A percentile compares a stretch with the other conserved stretches of the same genome.
Conservation (phyloP, 2,113 vertebrate genomes). For the Toxostoma redivivum region DNA sequence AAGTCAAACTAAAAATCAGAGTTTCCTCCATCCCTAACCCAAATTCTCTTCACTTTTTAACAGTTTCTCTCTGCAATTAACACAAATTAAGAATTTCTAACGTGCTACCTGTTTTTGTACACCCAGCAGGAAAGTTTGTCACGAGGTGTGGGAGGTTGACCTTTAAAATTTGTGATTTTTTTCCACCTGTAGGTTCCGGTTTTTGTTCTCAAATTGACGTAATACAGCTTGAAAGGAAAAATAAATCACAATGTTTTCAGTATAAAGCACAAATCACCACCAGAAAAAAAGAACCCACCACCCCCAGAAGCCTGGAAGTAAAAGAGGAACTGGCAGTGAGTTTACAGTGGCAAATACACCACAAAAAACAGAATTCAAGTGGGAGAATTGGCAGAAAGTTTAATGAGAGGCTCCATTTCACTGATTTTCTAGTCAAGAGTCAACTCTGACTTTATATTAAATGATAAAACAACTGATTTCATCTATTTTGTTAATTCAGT, state of each 20-base stretch:
- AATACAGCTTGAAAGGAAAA: conserved; percentile 80
- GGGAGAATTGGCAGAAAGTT: not conserved
- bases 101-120: conserved; percentile 82
- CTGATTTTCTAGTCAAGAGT: not conserved
- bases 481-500: not conserved
- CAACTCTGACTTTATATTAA: not conserved
- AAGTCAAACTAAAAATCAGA: not conserved
- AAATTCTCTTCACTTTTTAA: not conserved
- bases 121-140: conserved; percentile 97
- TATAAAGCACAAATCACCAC: not conserved
- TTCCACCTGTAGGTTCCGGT: conserved; percentile 84
- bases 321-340: not conserved
- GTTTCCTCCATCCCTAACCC: not conserved
- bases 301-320: not conserved
- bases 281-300: not conserved
- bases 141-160: conserved; percentile 87
- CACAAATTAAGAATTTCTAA: not conserved
- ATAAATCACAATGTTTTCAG: conserved; percentile 56
- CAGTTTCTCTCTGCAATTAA: not conserved
- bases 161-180: conserved; percentile 77
- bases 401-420: not conserved
- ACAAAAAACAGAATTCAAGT: not conserved
- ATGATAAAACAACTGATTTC: not conserved
- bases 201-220: conserved; percentile 81
- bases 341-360: not conserved